phyloP scores from a whole-genome alignment of 2,888 invertebrate species.

The Beris morrisii region DNA sequence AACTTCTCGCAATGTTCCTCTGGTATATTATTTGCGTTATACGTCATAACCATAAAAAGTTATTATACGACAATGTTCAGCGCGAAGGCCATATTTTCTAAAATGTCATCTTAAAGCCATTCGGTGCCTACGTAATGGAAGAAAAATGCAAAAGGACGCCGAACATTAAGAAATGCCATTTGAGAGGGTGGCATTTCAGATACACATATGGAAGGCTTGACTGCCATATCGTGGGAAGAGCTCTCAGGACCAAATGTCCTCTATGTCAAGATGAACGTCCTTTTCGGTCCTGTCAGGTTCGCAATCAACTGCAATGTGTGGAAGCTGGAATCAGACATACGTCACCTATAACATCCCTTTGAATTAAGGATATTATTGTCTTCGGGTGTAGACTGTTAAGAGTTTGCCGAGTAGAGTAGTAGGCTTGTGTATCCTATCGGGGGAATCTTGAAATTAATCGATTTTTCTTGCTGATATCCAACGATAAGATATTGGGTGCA shows the following conservation, averaged over 20 bases:
- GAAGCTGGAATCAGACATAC: too few relatives aligned
- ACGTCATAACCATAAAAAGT: conserved; percentile 18
- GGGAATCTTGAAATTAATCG: conserved; percentile 12
- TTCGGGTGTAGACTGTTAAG: neutral
- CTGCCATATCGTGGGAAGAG: neutral
- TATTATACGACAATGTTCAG: conserved; percentile 23
- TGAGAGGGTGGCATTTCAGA: neutral
- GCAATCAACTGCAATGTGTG: too few relatives aligned
- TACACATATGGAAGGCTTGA: neutral
- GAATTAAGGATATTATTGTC: neutral
- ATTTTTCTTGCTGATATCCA: neutral
- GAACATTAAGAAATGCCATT: conserved; percentile 27
- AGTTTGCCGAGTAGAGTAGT: too few relatives aligned
- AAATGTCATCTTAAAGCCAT: conserved; percentile 33
- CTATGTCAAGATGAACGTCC: neutral
- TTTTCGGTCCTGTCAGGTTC: too few relatives aligned
- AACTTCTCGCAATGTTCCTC: neutral
- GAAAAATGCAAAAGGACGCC: conserved; percentile 24
- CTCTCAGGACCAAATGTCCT: too few relatives aligned
- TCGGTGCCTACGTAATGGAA: conserved; percentile 5
- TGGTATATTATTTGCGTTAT: neutral
- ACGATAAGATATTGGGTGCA: neutral
- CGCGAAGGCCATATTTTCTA: conserved; percentile 7
- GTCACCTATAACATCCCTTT: too few relatives aligned
- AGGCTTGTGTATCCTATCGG: too few relatives aligned